Evolutionary conservation across 2,113 vertebrate genomes (phyloP), one percentile per base, ranked within the genome.

Genomic region (Siphamia tubifer): DNA sequence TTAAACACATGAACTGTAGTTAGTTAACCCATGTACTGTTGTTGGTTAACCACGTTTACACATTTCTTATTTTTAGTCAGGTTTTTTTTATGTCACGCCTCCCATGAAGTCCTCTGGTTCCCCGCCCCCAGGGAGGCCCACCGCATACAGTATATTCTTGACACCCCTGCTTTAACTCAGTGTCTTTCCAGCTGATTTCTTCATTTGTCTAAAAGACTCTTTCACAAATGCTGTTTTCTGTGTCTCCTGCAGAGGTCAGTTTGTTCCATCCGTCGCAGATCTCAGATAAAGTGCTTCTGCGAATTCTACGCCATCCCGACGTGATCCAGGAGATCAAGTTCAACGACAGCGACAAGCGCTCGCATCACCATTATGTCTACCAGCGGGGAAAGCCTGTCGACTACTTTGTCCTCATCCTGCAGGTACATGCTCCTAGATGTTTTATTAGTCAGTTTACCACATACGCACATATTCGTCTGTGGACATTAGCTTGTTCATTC

Each of bases 261-360:
- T 86, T 96, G 65, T 99, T 99, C 85, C 94, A 75, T 23, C 92
- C 93, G 1, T 58, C 75, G 34, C 92, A 93, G 82, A 93, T 99
- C 64, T 96, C 96, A 0, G 98, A 99, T 77, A 99, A 99, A 62
- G 94, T 98, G 42, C 92, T 99, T 17, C 89, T 98, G 39, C 85
- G 97, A 1, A 94, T 99, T 42, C 93, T 99, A 23, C 96, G 94
- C 2, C 96, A 97, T n/a, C 95, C 94, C 0, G 93, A 97, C 0
- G 95, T 99, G 82, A 96, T 99, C 85, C 95, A 98, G 79, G 96
- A 99, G 30, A 93, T 99, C 65, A 96, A 93, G 80, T 98, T 96
- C 1, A 93, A 94, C 0, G 96, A 97, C 2, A 91, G 79, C 23
- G 93, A 97, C 70, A 97, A 95, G 58, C 89, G 88, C 3, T 85